Conservation (phyloP, 2,888 invertebrate genomes). For the Parnassius orleans region DNA sequence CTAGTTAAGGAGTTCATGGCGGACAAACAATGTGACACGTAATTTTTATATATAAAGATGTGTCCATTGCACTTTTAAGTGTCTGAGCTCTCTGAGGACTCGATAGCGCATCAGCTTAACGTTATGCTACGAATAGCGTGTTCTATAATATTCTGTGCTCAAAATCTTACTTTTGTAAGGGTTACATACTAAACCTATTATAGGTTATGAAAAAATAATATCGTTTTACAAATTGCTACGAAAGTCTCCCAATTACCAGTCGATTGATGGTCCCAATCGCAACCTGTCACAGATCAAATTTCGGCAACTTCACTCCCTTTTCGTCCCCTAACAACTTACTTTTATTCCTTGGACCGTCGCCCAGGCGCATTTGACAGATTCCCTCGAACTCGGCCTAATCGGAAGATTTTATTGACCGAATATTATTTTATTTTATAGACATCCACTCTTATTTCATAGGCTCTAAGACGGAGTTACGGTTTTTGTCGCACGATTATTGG, state of each 20-base stretch:
- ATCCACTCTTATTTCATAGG: slow-evolving; percentile 77
- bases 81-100: too few relatives aligned
- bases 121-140: too few relatives aligned
- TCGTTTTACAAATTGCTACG: slow-evolving; percentile 60
- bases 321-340: slow-evolving; percentile 51
- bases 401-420: slow-evolving; percentile 76
- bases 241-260: slow-evolving; percentile 68
- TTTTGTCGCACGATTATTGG: slow-evolving; percentile 73
- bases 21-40: too few relatives aligned
- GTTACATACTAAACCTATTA: slow-evolving; percentile 10
- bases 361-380: slow-evolving; percentile 74
- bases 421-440: slow-evolving; percentile 80
- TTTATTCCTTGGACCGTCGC: slow-evolving; percentile 42
- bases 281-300: slow-evolving; percentile 69
- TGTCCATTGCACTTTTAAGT: too few relatives aligned
- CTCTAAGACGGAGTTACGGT: slow-evolving; percentile 66
- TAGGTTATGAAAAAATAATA: slow-evolving; percentile 45
- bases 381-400: slow-evolving; percentile 50
- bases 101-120: too few relatives aligned
- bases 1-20: too few relatives aligned
- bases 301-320: slow-evolving; percentile 64
- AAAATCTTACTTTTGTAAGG: slow-evolving; percentile 3
- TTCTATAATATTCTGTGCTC: too few relatives aligned
- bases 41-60: too few relatives aligned
- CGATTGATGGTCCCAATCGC: slow-evolving; percentile 68